Conservation (phyloP, 2,888 invertebrate species). For the Watsonalla binaria region DNA sequence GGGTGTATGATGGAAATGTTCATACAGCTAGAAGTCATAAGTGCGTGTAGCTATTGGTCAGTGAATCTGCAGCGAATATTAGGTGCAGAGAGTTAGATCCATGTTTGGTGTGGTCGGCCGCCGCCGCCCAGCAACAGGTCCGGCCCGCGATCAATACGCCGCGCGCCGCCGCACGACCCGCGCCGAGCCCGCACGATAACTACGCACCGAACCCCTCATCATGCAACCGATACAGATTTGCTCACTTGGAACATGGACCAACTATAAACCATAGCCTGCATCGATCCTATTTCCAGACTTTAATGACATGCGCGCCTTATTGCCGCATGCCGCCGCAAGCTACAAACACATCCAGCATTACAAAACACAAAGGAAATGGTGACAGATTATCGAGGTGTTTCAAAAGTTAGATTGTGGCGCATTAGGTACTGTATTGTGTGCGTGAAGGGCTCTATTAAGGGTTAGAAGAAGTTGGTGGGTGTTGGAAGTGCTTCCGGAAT, state of each 20-base stretch:
- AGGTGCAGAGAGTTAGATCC: slow-evolving; percentile 40
- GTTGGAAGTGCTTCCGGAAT: slow-evolving; percentile 52
- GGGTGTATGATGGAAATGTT: too few relatives aligned
- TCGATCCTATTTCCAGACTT: not conserved
- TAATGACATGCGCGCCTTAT: not conserved
- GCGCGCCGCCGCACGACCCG: slow-evolving; percentile 55
- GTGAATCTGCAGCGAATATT: slow-evolving; percentile 29
- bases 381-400: not conserved
- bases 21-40: not conserved
- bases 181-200: slow-evolving; percentile 49
- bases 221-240: slow-evolving; percentile 1
- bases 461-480: slow-evolving; percentile 28
- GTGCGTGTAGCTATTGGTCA: slow-evolving; percentile 10
- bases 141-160: slow-evolving; percentile 65
- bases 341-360: not conserved
- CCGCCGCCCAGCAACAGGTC: slow-evolving; percentile 75
- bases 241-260: not conserved
- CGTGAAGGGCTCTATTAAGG: slow-evolving; percentile 5
- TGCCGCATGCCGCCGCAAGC: not conserved
- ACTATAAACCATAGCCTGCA: not conserved
- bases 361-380: not conserved
- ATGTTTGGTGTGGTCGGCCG: slow-evolving; percentile 33
- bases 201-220: slow-evolving; percentile 16
- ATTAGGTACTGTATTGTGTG: slow-evolving; percentile 13
- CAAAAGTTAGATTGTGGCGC: slow-evolving; percentile 8